These are phyloP conservation scores for Neoitamus cyanurus DNA, from an alignment of 2,888 invertebrate genomes.

Conservation along the genomic window DNA sequence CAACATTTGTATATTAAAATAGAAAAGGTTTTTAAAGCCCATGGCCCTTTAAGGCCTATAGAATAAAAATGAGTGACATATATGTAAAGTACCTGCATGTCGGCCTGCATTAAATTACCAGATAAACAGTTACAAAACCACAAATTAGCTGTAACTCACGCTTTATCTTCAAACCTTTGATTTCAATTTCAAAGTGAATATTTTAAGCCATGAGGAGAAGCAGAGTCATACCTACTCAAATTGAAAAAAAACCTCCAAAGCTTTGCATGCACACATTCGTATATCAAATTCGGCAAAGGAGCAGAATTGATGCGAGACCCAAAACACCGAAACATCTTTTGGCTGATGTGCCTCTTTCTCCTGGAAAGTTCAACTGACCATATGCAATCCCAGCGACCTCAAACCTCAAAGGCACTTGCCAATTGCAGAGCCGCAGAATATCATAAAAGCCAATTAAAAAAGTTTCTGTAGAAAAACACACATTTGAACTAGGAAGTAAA, in stretches of 20 bases:
- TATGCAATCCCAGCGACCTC: not conserved
- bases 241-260: not conserved
- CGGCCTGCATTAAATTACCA: no score
- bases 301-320: not conserved
- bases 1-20: no score
- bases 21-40: no score
- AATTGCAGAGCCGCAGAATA: not conserved
- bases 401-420: not conserved
- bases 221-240: not conserved
- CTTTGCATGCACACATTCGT: no score
- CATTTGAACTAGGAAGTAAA: not conserved
- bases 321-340: not conserved
- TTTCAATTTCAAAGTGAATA: no score
- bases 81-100: no score
- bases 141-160: no score
- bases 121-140: no score
- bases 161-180: no score
- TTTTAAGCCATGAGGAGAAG: no score
- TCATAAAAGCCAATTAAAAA: conserved; percentile 15
- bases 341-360: not conserved
- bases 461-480: conserved; percentile 8
- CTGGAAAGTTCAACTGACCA: not conserved
- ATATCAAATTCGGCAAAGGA: not conserved
- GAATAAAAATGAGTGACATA: no score
- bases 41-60: no score